These are phyloP conservation scores for Neoniphon sammara DNA, from an alignment of 2,797 vertebrate genomes.

Conservation along the genomic window DNA sequence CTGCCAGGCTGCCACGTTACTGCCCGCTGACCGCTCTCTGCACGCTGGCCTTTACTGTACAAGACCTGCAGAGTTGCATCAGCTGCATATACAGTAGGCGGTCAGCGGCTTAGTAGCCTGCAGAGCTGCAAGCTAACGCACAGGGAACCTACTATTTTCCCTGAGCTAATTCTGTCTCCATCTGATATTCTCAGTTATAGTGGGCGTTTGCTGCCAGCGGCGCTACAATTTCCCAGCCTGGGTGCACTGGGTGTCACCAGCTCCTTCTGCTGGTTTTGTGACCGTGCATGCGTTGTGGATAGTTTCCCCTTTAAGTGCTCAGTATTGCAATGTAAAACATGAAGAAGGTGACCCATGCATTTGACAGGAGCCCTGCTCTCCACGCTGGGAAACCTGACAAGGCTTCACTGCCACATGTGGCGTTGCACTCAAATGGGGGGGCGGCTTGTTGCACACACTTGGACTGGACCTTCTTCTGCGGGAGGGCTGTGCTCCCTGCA, in stretches of 20 bases:
- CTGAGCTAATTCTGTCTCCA: too few relatives aligned
- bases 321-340: not conserved
- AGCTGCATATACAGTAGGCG: slow-evolving; percentile 15
- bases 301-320: not conserved
- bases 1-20: slow-evolving; percentile 55
- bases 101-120: slow-evolving; percentile 16
- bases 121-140: not conserved
- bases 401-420: slow-evolving; percentile 18
- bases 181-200: too few relatives aligned
- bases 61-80: slow-evolving; percentile 61
- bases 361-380: slow-evolving; percentile 4
- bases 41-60: slow-evolving; percentile 34
- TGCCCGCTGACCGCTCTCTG: not conserved
- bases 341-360: not conserved
- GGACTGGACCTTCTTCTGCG: not conserved
- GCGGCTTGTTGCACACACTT: not conserved
- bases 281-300: slow-evolving; percentile 11
- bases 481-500: slow-evolving; percentile 3
- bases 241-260: too few relatives aligned
- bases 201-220: not conserved
- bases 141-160: too few relatives aligned
- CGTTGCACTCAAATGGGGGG: not conserved
- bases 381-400: slow-evolving; percentile 37
- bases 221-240: too few relatives aligned
- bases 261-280: too few relatives aligned